Base-by-base conservation (phyloP, 2,888 invertebrate species). In the Chaitophorus viminalis region DNA sequence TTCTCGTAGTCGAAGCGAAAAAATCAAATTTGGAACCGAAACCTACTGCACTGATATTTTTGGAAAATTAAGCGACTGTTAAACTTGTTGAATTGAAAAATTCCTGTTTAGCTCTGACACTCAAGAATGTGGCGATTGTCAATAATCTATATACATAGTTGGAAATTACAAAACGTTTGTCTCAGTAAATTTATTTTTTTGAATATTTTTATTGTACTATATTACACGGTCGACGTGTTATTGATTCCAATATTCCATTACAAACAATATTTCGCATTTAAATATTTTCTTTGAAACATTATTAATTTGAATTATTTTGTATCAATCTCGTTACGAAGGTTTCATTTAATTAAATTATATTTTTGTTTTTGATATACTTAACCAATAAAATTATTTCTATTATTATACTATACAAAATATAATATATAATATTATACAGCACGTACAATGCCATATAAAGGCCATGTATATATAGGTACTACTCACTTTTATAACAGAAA, bases 1-100 rank as follows among this genome's bases (percentile, higher is more conserved):
- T 98, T 93, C 94, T 98, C 91, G 98, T 98, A 90, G 95, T 97
- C 90, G 97, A 97, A 93, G 96, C 97, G 90, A 97, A 97, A 93
- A 96, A 96, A 92, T 96, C 96, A 91, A 96, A 97, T 92, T 93
- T 96, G 92, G 97, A 97, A 93, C 96, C 96, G 91, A 97, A 97
- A 93, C 97, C 96, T 90, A 96, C 97, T 91, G 96, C 97, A 90
- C 93, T 96, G 90, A 96, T 97, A 92, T 97, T 97, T 93, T 93
- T 97, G 93, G 96, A 97, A 65, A 87, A 31, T 81, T 87, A 87
- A 87, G 74, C 72, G 33, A 36, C 46, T 60, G 46, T 46, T 46
- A 74, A 87, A 52, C 18, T n/a, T n/a, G n/a, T n/a, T 54, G 70
- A 39, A 36, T 70, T 31, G 33, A 5, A n/a, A 60, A 75, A 25